Percentiles rank a stretch among this genome's conserved stretches.
These are phyloP conservation scores for Linepithema humile DNA, from an alignment of 1,140 invertebrate species.

Conservation along the genomic window DNA sequence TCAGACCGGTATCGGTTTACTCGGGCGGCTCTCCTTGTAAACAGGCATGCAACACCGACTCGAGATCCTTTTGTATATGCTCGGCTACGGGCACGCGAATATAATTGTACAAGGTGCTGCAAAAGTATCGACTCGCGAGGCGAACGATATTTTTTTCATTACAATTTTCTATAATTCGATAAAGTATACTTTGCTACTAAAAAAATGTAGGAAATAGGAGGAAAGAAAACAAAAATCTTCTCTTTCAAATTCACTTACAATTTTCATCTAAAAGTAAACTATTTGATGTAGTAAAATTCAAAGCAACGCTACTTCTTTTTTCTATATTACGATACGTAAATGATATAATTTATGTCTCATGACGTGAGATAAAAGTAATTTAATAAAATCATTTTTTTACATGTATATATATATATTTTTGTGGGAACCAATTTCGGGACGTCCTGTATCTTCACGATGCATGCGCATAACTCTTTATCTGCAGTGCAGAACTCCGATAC, in stretches of 20 bases:
- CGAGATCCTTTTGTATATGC: slow-evolving; percentile 26
- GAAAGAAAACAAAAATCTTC: neutral
- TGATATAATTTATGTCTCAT: neutral
- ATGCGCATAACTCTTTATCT: slow-evolving; percentile 51
- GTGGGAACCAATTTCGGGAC: slow-evolving; percentile 5
- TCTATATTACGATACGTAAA: neutral
- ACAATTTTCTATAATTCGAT: no score
- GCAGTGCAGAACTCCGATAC: neutral
- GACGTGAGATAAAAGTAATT: neutral
- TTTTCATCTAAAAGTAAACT: neutral
- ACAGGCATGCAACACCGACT: slow-evolving; percentile 26
- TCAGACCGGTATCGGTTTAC: slow-evolving; percentile 52
- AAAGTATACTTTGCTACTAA: no score
- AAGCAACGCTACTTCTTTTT: neutral
- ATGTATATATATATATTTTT: neutral
- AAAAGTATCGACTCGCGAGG: neutral
- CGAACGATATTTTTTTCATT: no score
- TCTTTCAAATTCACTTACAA: neutral
- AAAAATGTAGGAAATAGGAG: no score
- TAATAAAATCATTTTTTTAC: neutral
- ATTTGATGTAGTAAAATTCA: neutral
- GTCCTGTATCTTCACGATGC: neutral
- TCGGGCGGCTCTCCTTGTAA: slow-evolving; percentile 47
- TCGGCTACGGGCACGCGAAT: slow-evolving; percentile 22
- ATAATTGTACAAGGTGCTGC: slow-evolving; percentile 21